Conservation (phyloP, 2,888 invertebrate species). For the Tetragonula carbonaria region DNA sequence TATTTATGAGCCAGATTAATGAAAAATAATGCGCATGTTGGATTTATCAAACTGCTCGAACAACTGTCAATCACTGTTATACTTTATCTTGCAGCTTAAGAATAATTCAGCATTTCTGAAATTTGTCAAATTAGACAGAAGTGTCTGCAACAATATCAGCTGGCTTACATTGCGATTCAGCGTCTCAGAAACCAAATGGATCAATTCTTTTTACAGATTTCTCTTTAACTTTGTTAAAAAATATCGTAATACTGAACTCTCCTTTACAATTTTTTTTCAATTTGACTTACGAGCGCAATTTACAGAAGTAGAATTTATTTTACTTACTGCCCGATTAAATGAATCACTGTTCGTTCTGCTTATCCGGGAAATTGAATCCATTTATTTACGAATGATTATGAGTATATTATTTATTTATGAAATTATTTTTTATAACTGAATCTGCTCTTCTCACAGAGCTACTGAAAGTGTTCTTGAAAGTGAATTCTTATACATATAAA, state of each 20-base stretch:
- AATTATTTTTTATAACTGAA: too few relatives aligned
- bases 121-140: not conserved
- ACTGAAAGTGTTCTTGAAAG: not conserved
- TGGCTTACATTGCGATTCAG: too few relatives aligned
- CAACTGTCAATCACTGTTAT: not conserved
- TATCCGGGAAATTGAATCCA: not conserved
- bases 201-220: too few relatives aligned
- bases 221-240: too few relatives aligned
- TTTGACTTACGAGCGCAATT: too few relatives aligned
- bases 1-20: too few relatives aligned
- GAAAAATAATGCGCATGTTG: too few relatives aligned
- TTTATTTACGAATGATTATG: not conserved
- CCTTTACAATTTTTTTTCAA: too few relatives aligned
- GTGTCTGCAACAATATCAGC: not conserved
- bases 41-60: too few relatives aligned
- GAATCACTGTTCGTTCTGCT: not conserved
- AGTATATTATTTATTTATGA: not conserved
- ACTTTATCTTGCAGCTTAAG: not conserved
- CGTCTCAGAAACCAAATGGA: too few relatives aligned
- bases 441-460: not conserved
- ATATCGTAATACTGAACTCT: too few relatives aligned
- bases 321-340: not conserved
- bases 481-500: not conserved
- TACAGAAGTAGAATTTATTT: not conserved
- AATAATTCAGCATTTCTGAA: not conserved